Conservation (phyloP, 2,113 vertebrate species). For the Cranoglanis bouderius region DNA sequence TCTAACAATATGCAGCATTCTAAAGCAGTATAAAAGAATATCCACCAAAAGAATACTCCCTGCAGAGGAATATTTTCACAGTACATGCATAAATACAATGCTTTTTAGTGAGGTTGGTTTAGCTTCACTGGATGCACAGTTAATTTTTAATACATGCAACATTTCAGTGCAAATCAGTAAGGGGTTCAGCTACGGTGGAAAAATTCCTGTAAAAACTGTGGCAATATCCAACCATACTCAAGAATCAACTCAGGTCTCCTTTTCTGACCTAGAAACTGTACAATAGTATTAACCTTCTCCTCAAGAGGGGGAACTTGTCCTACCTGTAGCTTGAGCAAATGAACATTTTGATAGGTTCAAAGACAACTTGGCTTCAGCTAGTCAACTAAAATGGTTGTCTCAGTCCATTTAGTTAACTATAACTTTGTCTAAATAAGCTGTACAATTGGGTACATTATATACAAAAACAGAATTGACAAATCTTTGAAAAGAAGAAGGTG, state of each 20-base stretch:
- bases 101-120: background rate
- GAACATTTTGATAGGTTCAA: background rate
- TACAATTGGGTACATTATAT: background rate
- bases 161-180: background rate
- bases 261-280: background rate
- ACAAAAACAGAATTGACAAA: background rate
- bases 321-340: background rate
- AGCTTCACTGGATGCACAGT: background rate
- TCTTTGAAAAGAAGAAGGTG: too few relatives aligned
- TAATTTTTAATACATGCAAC: background rate
- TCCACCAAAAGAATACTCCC: background rate
- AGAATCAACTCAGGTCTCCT: background rate
- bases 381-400: background rate
- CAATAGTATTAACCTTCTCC: background rate
- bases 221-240: background rate
- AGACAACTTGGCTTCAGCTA: background rate
- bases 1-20: background rate
- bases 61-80: background rate
- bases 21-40: background rate
- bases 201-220: too few relatives aligned
- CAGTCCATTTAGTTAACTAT: background rate
- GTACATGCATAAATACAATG: background rate
- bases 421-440: background rate
- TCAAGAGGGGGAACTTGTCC: too few relatives aligned
- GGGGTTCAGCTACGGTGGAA: background rate